Evolutionary conservation across 2,113 vertebrate genomes (phyloP).

Genomic region (Dasyurus viverrinus): DNA sequence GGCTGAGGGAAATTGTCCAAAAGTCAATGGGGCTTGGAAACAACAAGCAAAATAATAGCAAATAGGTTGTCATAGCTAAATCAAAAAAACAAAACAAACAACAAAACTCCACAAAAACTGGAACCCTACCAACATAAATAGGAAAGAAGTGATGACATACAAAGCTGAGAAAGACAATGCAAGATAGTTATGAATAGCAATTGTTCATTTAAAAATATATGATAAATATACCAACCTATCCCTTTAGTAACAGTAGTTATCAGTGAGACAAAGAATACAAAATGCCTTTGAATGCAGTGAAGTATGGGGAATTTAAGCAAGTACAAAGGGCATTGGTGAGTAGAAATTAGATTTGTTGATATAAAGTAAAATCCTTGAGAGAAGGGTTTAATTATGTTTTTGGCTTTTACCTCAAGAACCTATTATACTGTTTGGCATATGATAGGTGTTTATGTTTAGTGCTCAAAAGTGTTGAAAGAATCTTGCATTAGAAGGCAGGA

Average conservation of each 20-base stretch:
- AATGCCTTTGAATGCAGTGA: not conserved
- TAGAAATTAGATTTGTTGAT: not conserved
- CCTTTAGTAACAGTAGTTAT: constrained; percentile 20
- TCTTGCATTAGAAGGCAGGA: constrained; percentile 19
- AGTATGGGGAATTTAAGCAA: not conserved
- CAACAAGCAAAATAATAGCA: constrained; percentile 33
- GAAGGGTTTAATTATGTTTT: not conserved
- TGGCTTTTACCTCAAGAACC: not conserved
- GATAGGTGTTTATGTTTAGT: not conserved
- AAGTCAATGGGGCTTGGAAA: constrained; percentile 38
- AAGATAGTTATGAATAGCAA: constrained; percentile 10
- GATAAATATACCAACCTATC: not conserved
- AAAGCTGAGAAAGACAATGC: not conserved
- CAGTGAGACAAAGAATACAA: constrained; percentile 6
- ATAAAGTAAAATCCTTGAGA: not conserved
- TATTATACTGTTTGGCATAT: not conserved
- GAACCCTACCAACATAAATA: constrained; percentile 1
- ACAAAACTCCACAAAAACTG: not conserved
- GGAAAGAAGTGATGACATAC: not conserved
- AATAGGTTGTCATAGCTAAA: constrained; percentile 62
- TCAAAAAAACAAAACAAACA: not conserved
- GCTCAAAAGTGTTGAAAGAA: not conserved
- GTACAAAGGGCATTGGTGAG: not conserved
- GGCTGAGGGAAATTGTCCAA: constrained; percentile 27
- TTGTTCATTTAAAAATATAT: not conserved